Evolutionary conservation across 1,140 invertebrate genomes (phyloP).

Genomic region (Scaptomyza montana): DNA sequence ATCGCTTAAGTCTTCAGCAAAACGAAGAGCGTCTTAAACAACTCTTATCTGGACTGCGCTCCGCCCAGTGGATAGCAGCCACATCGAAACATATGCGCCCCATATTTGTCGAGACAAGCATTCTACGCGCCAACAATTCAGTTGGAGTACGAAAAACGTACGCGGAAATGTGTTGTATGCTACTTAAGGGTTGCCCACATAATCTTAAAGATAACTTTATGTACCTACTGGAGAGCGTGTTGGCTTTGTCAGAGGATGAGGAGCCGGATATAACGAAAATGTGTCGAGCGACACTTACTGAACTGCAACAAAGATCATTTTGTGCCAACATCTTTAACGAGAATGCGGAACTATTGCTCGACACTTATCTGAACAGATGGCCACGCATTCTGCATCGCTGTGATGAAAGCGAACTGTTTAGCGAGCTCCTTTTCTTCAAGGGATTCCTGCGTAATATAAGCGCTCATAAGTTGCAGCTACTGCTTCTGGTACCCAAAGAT

Average conservation of each 20-base stretch:
- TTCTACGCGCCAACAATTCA: slow-evolving; percentile 58
- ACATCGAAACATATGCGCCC: slow-evolving; percentile 57
- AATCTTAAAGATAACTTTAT: slow-evolving; percentile 68
- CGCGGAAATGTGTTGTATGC: slow-evolving; percentile 65
- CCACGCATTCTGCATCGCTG: slow-evolving; percentile 71
- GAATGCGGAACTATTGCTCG: slow-evolving; percentile 66
- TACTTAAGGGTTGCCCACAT: slow-evolving; percentile 62
- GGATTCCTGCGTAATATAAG: slow-evolving; percentile 70
- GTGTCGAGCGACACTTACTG: slow-evolving; percentile 44
- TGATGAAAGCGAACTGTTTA: slow-evolving; percentile 72
- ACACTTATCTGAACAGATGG: slow-evolving; percentile 68
- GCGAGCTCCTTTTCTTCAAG: slow-evolving; percentile 75
- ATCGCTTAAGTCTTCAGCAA: slow-evolving; percentile 41
- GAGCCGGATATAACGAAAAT: slow-evolving; percentile 44
- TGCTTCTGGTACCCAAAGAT: slow-evolving; percentile 69
- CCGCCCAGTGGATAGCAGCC: slow-evolving; percentile 60
- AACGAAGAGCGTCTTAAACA: slow-evolving; percentile 66
- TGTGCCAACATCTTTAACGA: slow-evolving; percentile 68
- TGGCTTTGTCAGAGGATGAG: slow-evolving; percentile 73
- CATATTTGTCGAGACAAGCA: slow-evolving; percentile 60
- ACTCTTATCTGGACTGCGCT: slow-evolving; percentile 56
- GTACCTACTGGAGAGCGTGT: slow-evolving; percentile 66
- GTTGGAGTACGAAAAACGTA: slow-evolving; percentile 53
- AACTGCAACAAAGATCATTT: slow-evolving; percentile 45
- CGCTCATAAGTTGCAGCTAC: slow-evolving; percentile 49